These are phyloP conservation scores for Tiliqua scincoides DNA, from an alignment of 2,113 vertebrate genomes.

Conservation along the genomic window DNA sequence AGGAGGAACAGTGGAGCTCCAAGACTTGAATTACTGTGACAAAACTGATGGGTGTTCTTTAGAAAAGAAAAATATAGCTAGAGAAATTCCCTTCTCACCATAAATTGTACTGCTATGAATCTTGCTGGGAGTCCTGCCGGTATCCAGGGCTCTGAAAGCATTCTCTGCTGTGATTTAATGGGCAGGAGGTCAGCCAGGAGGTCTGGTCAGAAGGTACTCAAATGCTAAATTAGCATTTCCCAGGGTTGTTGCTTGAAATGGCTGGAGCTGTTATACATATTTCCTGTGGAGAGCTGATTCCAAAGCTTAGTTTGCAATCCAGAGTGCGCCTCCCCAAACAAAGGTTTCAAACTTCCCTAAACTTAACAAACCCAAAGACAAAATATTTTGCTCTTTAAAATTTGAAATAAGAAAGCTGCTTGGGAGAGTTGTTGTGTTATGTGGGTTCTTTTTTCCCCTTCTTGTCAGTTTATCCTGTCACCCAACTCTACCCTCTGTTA, in stretches of 20 bases:
- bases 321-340: not conserved
- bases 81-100: conserved; percentile 38
- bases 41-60: not conserved
- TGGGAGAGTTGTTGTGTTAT: too few species aligned
- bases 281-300: not conserved
- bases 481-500: not conserved
- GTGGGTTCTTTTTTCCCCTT: too few species aligned
- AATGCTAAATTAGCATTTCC: conserved; percentile 60
- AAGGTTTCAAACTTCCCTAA: not conserved
- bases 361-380: not conserved
- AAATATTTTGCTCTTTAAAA: not conserved
- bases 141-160: conserved; percentile 53
- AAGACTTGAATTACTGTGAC: conserved; percentile 33
- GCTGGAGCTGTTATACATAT: not conserved
- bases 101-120: conserved; percentile 34
- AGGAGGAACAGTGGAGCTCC: conserved; percentile 36
- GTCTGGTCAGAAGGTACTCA: conserved; percentile 19
- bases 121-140: conserved; percentile 43
- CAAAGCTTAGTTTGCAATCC: not conserved
- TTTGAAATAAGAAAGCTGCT: not conserved
- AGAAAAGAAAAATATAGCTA: not conserved
- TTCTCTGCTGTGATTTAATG: conserved; percentile 58
- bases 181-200: conserved; percentile 11
- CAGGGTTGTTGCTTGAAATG: conserved; percentile 3
- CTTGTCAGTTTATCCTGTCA: not conserved